Base-by-base conservation (phyloP, 2,888 invertebrate species). In the Drosophila melanocephala region DNA sequence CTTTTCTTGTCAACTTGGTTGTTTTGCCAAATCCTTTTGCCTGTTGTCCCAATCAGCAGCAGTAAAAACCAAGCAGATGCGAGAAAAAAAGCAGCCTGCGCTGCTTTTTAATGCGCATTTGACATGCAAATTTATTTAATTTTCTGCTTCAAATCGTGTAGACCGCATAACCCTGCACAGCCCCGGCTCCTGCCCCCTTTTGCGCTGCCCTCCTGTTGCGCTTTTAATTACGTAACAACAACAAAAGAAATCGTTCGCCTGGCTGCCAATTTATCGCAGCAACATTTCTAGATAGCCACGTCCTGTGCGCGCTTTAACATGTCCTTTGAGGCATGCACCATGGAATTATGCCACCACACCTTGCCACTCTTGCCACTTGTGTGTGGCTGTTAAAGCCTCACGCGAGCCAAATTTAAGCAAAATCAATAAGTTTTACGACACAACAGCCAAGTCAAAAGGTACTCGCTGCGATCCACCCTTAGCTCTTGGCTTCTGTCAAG, bases 51-150 rank as follows among this genome's bases (percentile, higher is more conserved):
- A 85, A 85, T 81, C 80, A 78, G 69, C 44, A 63, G 63, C 62
- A 42, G 47, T 47, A 47, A 47, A 47, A 69, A 44, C 55, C 51
- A 50, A 42, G 59, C 56, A 64, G 59, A 19, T 52, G 51, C 58
- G 26, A 56, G n/a, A 26, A 42, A 71, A 64, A 72, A 63, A 50
- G 67, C 66, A 68, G 28, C 37, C 56, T 70, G 63, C 59, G 65
- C 39, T 65, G 77, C 79, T 77, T 69, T 88, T 82, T 88, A 85
- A 88, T 87, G 85, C 83, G 87, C 85, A 87, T 88, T 87, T 87
- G 84, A 88, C 87, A 87, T 88, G 87, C 87, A 87, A 88, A 87
- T 87, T 84, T 86, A 86, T 87, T 87, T 87, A 88, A 87, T 87
- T 87, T 87, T 87, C 85, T 87, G 87, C 88, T 88, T 81, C 79